Evolutionary conservation across 2,113 vertebrate species (phyloP).

Genomic region (Typhlomys cinereus): DNA sequence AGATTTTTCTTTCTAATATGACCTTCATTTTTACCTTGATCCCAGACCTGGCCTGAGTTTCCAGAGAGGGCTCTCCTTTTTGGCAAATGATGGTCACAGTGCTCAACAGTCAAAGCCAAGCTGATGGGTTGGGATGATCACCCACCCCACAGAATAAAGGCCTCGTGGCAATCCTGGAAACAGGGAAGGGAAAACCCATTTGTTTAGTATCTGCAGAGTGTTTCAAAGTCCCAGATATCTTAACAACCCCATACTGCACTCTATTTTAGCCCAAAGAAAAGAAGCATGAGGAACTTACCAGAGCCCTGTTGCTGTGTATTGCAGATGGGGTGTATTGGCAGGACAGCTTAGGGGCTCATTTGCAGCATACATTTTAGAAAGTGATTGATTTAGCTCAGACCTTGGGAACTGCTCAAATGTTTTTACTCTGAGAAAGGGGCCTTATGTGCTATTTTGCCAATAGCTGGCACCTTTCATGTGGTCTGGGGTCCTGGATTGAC

Average conservation of each 20-base stretch:
- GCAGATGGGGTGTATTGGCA: neutral
- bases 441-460: neutral
- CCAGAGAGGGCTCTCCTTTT: neutral
- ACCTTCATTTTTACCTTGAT: conserved; percentile 69
- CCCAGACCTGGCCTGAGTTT: conserved; percentile 21
- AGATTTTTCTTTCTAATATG: conserved; percentile 46
- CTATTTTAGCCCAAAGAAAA: conserved; percentile 26
- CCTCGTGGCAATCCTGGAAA: conserved; percentile 31
- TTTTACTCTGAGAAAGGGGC: conserved; percentile 34
- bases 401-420: neutral
- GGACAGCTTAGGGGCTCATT: conserved; percentile 18
- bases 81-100: neutral
- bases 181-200: conserved; percentile 35
- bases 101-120: conserved; percentile 34
- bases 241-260: neutral
- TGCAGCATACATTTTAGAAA: conserved; percentile 32
- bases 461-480: neutral
- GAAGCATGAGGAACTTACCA: conserved; percentile 16
- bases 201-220: conserved; percentile 43
- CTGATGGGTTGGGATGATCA: neutral
- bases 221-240: conserved; percentile 19
- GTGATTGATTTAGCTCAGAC: conserved; percentile 47
- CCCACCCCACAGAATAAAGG: conserved; percentile 5
- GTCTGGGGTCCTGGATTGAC: conserved; percentile 24
- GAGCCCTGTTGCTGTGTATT: conserved; percentile 47